Conservation (phyloP, 2,797 vertebrate genomes). For the Sebastes diploproa region DNA sequence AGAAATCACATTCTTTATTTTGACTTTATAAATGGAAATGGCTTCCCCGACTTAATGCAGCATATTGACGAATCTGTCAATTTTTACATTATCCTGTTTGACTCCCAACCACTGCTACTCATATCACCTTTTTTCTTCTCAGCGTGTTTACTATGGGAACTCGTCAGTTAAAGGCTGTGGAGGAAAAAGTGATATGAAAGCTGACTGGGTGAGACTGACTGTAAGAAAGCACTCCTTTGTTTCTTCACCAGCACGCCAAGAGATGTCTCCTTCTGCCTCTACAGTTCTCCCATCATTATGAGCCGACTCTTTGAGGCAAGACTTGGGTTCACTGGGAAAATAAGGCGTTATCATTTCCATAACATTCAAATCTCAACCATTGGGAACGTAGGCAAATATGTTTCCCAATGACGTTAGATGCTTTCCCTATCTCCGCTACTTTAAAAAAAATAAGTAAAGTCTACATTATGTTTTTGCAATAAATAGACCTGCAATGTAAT, state of each 20-base stretch:
- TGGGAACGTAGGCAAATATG: background rate
- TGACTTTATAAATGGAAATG: conserved; percentile 25
- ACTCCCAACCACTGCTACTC: background rate
- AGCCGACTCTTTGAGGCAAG: conserved; percentile 1
- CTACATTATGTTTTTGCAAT: background rate
- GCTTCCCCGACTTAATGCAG: conserved; percentile 6
- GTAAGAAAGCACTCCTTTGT: conserved; percentile 32
- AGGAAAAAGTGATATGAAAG: conserved; percentile 28
- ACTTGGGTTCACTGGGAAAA: conserved; percentile 6
- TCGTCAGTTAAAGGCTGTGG: conserved; percentile 4
- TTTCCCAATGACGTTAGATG: background rate
- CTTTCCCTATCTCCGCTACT: background rate
- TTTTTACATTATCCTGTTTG: conserved; percentile 30
- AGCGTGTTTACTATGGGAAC: conserved; percentile 20
- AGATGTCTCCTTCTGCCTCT: conserved; percentile 2
- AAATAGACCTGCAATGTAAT: background rate
- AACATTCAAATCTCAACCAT: background rate
- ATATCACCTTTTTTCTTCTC: conserved; percentile 13
- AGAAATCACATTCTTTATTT: conserved; percentile 40
- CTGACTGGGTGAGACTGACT: conserved; percentile 26
- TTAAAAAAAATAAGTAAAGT: background rate
- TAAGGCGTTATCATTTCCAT: conserved; percentile 1
- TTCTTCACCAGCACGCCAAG: background rate
- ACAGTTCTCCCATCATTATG: conserved; percentile 24
- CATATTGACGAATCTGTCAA: conserved; percentile 14